phyloP scores from a whole-genome alignment of 2,797 vertebrate species.

The Telmatherina bonti region DNA sequence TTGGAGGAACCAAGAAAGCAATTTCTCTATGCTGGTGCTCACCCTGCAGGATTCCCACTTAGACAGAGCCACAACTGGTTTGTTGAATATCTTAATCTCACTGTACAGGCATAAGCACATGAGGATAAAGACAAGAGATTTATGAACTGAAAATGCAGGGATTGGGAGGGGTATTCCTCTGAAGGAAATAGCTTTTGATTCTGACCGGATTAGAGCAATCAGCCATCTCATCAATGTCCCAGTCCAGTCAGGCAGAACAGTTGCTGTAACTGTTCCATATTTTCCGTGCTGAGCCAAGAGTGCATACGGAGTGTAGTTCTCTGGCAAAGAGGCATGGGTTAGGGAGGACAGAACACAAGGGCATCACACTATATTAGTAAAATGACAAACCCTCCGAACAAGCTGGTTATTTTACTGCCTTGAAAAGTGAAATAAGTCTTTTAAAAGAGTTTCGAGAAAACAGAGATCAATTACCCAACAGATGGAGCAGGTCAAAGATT shows the following conservation, averaged over 20 bases:
- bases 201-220: constrained; percentile 49
- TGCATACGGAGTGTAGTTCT: constrained; percentile 60
- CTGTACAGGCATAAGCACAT: constrained; percentile 8
- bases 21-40: constrained; percentile 15
- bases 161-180: constrained; percentile 14
- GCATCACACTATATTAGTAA: constrained; percentile 33
- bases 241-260: constrained; percentile 67
- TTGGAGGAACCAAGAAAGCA: constrained; percentile 20
- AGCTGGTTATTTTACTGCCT: background rate
- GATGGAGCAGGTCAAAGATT: background rate
- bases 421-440: constrained; percentile 3
- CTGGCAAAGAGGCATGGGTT: constrained; percentile 40
- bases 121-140: constrained; percentile 19
- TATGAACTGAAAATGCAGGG: background rate
- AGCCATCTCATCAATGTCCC: constrained; percentile 68
- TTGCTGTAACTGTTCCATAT: constrained; percentile 62
- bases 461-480: background rate
- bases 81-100: constrained; percentile 16
- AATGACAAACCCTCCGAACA: background rate
- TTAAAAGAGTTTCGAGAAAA: constrained; percentile 5
- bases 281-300: constrained; percentile 55
- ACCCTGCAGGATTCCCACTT: constrained; percentile 49
- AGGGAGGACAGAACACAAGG: constrained; percentile 34
- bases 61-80: constrained; percentile 32
- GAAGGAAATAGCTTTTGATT: constrained; percentile 45